These are phyloP conservation scores for Gulo gulo DNA, from an alignment of 2,113 vertebrate species.

Conservation along the genomic window DNA sequence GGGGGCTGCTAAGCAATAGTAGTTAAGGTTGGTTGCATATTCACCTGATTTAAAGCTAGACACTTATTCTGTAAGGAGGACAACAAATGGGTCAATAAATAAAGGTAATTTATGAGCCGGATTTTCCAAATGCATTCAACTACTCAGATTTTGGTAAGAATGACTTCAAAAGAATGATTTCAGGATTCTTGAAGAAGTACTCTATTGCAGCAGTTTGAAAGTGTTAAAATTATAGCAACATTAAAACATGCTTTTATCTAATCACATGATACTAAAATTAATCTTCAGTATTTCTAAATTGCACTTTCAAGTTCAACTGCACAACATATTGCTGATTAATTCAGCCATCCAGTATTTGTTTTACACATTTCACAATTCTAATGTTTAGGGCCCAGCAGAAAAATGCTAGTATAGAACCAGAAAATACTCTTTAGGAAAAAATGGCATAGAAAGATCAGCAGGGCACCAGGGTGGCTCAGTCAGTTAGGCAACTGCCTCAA, in stretches of 20 bases:
- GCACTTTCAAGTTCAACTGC: not conserved
- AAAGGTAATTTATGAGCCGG: not conserved
- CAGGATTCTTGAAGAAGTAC: not conserved
- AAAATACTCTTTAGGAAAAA: slow-evolving; percentile 35
- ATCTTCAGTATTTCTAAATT: not conserved
- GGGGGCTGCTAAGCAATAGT: not conserved
- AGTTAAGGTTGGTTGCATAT: not conserved
- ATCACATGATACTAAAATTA: not conserved
- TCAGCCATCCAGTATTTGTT: not conserved
- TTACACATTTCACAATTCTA: not conserved
- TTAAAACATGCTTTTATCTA: not conserved
- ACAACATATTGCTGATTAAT: not conserved
- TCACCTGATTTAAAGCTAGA: not conserved
- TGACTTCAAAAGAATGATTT: slow-evolving; percentile 1
- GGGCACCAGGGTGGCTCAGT: not conserved
- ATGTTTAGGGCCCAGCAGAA: not conserved
- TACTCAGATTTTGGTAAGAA: not conserved
- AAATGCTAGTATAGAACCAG: slow-evolving; percentile 17
- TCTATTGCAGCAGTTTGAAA: not conserved
- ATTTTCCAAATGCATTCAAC: not conserved
- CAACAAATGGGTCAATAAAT: not conserved
- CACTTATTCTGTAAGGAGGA: not conserved
- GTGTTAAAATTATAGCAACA: not conserved
- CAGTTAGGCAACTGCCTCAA: not conserved
- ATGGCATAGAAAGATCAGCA: not conserved